Conservation (phyloP, 2,888 invertebrate genomes). For the Aspidiotus destructor region DNA sequence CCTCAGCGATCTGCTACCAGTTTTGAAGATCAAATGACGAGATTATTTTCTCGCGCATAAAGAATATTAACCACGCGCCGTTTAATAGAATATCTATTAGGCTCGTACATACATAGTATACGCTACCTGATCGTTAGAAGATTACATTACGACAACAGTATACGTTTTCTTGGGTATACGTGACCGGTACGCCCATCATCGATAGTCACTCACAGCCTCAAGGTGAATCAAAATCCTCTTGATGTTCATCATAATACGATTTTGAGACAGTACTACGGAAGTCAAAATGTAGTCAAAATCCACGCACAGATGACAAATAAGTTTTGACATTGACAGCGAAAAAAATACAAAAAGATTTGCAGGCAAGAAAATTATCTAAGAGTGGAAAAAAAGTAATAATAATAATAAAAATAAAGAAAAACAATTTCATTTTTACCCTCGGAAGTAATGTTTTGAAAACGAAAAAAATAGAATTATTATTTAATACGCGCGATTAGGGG, state of each 20-base stretch:
- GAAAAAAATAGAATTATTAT: conserved; percentile 32
- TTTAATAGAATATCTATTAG: too few species aligned
- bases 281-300: too few species aligned
- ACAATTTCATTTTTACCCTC: conserved; percentile 30
- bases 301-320: too few species aligned
- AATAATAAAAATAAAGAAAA: conserved; percentile 14
- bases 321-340: too few species aligned
- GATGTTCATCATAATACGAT: too few species aligned
- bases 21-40: neutral
- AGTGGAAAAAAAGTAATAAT: conserved; percentile 10
- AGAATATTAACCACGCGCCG: neutral
- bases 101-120: neutral
- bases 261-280: too few species aligned
- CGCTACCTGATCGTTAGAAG: conserved; percentile 2
- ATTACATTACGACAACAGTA: neutral
- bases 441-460: conserved; percentile 33
- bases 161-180: neutral
- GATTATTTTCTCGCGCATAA: neutral
- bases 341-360: too few species aligned
- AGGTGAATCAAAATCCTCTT: too few species aligned
- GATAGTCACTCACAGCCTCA: too few species aligned
- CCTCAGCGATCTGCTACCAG: neutral
- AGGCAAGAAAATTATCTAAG: neutral
- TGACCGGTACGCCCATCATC: neutral
- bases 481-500: conserved; percentile 33